Conservation (phyloP, 2,888 invertebrate genomes). For the Cremastobaeus sp. region DNA sequence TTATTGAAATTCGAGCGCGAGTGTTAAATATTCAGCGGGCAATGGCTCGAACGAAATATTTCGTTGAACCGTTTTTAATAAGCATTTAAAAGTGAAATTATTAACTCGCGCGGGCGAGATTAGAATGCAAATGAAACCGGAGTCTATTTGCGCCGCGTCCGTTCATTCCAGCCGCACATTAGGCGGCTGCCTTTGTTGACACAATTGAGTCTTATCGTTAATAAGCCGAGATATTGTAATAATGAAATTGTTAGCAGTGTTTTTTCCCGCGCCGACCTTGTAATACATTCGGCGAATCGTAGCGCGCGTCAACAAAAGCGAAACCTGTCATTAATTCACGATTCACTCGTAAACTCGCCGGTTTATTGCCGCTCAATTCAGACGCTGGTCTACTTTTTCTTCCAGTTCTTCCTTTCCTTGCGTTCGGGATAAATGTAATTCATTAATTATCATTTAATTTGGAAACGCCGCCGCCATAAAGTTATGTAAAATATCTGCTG, state of each 20-base stretch:
- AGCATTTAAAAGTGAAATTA: slow-evolving; percentile 10
- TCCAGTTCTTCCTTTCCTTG: background rate
- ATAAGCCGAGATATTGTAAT: slow-evolving; percentile 45
- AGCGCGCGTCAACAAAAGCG: slow-evolving; percentile 33
- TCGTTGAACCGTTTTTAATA: background rate
- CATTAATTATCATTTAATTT: slow-evolving; percentile 4
- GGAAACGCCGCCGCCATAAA: background rate
- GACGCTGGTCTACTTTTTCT: slow-evolving; percentile 1
- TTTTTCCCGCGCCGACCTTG: slow-evolving; percentile 47
- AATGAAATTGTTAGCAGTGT: slow-evolving; percentile 47
- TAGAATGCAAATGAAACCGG: slow-evolving; percentile 35
- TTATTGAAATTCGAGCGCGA: too few species aligned
- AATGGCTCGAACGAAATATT: too few species aligned
- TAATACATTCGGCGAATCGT: slow-evolving; percentile 52
- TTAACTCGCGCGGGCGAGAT: slow-evolving; percentile 25
- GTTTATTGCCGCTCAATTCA: slow-evolving; percentile 10
- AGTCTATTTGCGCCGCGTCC: slow-evolving; percentile 27
- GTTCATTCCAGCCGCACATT: slow-evolving; percentile 27
- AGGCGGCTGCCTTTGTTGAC: slow-evolving; percentile 41
- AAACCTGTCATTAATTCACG: slow-evolving; percentile 27
- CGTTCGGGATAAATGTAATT: too few species aligned
- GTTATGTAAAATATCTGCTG: slow-evolving; percentile 15
- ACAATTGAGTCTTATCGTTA: slow-evolving; percentile 50
- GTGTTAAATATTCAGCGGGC: background rate
- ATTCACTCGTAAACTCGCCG: slow-evolving; percentile 23